A percentile compares a stretch with the other conserved stretches of the same genome.
These are phyloP conservation scores for Hemicentrotus pulcherrimus DNA, from an alignment of 35 echinoderm and acorn worm species.

Conservation along the genomic window DNA sequence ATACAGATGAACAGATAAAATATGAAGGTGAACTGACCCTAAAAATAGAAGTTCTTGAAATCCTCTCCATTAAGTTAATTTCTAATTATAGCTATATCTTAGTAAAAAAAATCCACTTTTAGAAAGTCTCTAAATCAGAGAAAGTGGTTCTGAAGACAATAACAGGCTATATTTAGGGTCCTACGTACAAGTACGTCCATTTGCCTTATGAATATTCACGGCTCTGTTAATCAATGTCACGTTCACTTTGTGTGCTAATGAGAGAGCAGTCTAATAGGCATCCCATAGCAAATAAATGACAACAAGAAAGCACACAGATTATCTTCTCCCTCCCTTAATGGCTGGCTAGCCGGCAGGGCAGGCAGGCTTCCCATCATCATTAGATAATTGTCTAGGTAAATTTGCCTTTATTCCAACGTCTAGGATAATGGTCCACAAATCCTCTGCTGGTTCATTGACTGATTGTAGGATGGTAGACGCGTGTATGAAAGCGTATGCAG, in stretches of 20 bases:
- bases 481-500: not conserved
- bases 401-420: not conserved
- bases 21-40: too few relatives aligned
- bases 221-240: not conserved
- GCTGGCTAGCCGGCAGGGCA: not conserved
- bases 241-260: not conserved
- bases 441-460: conserved; percentile 11
- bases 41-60: too few relatives aligned
- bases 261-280: not conserved
- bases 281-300: not conserved
- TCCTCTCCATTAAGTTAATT: too few relatives aligned
- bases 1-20: too few relatives aligned
- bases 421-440: not conserved
- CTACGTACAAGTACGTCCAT: not conserved
- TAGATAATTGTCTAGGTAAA: conserved; percentile 19
- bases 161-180: not conserved
- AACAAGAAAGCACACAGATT: conserved; percentile 1
- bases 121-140: not conserved
- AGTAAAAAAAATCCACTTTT: too few relatives aligned
- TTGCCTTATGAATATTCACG: not conserved
- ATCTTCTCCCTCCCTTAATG: not conserved
- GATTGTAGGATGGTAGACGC: not conserved
- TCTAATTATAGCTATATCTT: too few relatives aligned
- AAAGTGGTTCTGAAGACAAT: not conserved
- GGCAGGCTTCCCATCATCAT: not conserved